A percentile compares a stretch with the other conserved stretches of the same genome.
phyloP scores from a whole-genome alignment of 2,888 invertebrate species.

The Apodemia hepburni region DNA sequence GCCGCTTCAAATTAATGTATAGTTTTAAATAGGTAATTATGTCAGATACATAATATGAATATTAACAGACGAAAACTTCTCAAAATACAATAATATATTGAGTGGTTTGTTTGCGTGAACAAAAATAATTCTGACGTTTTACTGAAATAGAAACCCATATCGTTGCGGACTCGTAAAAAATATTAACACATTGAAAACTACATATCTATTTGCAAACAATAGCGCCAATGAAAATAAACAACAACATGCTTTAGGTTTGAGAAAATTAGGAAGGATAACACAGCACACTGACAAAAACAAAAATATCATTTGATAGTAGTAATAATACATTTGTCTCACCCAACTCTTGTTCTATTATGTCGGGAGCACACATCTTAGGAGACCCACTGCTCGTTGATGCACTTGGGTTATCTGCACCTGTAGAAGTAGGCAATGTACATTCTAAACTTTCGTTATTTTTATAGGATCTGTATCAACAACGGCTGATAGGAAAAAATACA shows the following conservation, averaged over 20 bases:
- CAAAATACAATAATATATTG: constrained; percentile 40
- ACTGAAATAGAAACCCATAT: constrained; percentile 23
- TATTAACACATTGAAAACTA: constrained; percentile 18
- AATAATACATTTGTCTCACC: constrained; percentile 50
- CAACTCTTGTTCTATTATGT: constrained; percentile 63
- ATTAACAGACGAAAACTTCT: constrained; percentile 28
- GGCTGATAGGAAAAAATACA: too few species aligned
- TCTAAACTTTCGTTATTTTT: background rate
- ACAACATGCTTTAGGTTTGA: background rate
- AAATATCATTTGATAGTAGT: background rate
- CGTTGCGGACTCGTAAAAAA: background rate
- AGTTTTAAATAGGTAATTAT: constrained; percentile 49
- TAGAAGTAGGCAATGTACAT: constrained; percentile 25
- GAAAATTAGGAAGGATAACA: background rate
- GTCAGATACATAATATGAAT: background rate
- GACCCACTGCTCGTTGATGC: constrained; percentile 48
- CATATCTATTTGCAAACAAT: constrained; percentile 15
- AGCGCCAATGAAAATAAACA: background rate
- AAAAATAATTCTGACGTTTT: constrained; percentile 35
- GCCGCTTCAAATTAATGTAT: constrained; percentile 42
- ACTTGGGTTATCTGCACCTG: constrained; percentile 66
- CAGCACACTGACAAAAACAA: background rate
- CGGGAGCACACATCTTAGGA: constrained; percentile 46
- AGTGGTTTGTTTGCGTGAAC: constrained; percentile 34
- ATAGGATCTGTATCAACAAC: too few species aligned